These are phyloP conservation scores for Campoplex capitator DNA, from an alignment of 2,888 invertebrate genomes.

Conservation along the genomic window DNA sequence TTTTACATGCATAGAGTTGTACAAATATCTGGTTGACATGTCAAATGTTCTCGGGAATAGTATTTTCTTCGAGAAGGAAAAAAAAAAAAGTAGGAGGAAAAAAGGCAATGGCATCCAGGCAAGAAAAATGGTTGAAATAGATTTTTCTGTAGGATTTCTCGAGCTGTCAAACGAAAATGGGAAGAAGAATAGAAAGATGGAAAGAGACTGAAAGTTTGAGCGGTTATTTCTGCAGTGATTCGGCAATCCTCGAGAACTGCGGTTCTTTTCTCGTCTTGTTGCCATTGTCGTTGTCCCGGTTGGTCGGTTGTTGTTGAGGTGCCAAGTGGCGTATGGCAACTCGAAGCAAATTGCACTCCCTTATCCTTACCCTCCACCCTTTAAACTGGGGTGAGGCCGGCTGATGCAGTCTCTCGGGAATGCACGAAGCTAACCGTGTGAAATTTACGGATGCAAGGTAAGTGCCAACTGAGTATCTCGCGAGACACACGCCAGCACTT, in stretches of 20 bases:
- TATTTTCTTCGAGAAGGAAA: constrained; percentile 7
- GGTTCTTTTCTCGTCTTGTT: constrained; percentile 63
- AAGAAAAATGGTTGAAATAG: constrained; percentile 17
- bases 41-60: not conserved
- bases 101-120: not conserved
- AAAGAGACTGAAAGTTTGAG: constrained; percentile 28
- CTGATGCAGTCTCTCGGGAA: constrained; percentile 45
- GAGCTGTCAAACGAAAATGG: constrained; percentile 31
- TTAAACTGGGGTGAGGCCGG: constrained; percentile 43
- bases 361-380: not conserved
- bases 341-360: constrained; percentile 72
- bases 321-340: constrained; percentile 72
- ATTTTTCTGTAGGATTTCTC: constrained; percentile 32
- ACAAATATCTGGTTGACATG: not conserved
- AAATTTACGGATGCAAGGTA: constrained; percentile 74
- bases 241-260: constrained; percentile 77
- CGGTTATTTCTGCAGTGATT: constrained; percentile 77
- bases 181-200: not conserved
- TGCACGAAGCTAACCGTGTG: constrained; percentile 5
- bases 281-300: constrained; percentile 36
- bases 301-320: constrained; percentile 70
- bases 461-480: constrained; percentile 57
- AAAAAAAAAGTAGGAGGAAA: constrained; percentile 13
- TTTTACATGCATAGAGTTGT: not conserved
- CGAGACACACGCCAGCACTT: constrained; percentile 20